These are phyloP conservation scores for Xylota segnis DNA, from an alignment of 2,888 invertebrate species.

Conservation along the genomic window DNA sequence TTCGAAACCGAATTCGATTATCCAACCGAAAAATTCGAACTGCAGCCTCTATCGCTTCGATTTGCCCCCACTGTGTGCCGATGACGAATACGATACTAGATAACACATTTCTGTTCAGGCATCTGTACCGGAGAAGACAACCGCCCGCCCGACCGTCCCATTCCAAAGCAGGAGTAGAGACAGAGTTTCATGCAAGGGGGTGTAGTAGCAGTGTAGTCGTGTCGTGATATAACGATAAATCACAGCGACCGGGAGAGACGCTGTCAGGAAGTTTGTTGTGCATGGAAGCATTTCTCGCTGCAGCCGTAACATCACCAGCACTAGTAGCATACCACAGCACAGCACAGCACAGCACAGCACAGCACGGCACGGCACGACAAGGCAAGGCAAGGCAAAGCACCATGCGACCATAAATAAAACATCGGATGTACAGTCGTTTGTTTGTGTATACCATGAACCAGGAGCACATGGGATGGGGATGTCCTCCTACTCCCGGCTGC, in stretches of 20 bases:
- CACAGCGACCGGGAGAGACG: constrained; percentile 67
- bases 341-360: not conserved
- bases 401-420: constrained; percentile 72
- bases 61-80: constrained; percentile 45
- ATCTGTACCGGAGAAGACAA: constrained; percentile 18
- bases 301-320: constrained; percentile 22
- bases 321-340: not conserved
- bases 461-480: constrained; percentile 27
- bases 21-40: too few species aligned
- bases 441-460: constrained; percentile 29
- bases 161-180: not conserved
- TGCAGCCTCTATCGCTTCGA: not conserved
- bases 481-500: constrained; percentile 39
- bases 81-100: constrained; percentile 51
- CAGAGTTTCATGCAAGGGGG: constrained; percentile 37
- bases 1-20: not conserved
- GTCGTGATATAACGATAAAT: constrained; percentile 72
- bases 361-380: too few species aligned
- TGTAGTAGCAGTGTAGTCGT: constrained; percentile 28
- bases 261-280: constrained; percentile 76
- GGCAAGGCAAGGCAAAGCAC: constrained; percentile 28
- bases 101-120: constrained; percentile 51
- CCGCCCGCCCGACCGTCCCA: not conserved
- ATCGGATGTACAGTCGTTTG: constrained; percentile 59
- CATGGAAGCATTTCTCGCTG: constrained; percentile 64